These are phyloP conservation scores for Nebria brevicollis DNA, from an alignment of 2,888 invertebrate species.

Conservation along the genomic window DNA sequence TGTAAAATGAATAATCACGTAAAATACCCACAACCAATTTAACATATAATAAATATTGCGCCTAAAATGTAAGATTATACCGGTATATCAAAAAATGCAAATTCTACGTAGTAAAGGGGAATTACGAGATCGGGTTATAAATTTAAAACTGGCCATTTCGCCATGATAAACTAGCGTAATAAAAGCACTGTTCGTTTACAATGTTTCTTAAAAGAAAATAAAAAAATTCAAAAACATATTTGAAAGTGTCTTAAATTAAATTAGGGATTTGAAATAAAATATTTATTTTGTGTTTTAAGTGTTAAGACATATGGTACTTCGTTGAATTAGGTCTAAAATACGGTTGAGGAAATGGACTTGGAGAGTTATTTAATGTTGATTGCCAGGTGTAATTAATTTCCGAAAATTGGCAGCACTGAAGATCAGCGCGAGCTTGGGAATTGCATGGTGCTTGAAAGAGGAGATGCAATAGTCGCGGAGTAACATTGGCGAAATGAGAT, in stretches of 20 bases:
- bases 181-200: conserved; percentile 26
- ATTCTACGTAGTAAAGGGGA: neutral
- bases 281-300: too few species aligned
- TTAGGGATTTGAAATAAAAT: too few species aligned
- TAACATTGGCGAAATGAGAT: neutral
- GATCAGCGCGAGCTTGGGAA: neutral
- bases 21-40: too few species aligned
- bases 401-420: neutral
- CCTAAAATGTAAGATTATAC: conserved; percentile 4
- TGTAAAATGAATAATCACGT: too few species aligned
- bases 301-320: neutral
- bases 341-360: neutral
- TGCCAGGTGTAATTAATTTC: neutral
- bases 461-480: neutral
- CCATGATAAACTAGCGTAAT: conserved; percentile 42
- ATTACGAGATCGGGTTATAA: conserved; percentile 20
- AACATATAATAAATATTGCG: neutral
- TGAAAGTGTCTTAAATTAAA: too few species aligned
- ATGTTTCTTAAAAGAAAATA: conserved; percentile 30
- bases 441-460: neutral
- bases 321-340: neutral
- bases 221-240: neutral
- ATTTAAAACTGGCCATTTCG: conserved; percentile 32
- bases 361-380: neutral
- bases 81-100: conserved; percentile 6